phyloP scores from a whole-genome alignment of 2,113 vertebrate species.

The Symphodus melops region DNA sequence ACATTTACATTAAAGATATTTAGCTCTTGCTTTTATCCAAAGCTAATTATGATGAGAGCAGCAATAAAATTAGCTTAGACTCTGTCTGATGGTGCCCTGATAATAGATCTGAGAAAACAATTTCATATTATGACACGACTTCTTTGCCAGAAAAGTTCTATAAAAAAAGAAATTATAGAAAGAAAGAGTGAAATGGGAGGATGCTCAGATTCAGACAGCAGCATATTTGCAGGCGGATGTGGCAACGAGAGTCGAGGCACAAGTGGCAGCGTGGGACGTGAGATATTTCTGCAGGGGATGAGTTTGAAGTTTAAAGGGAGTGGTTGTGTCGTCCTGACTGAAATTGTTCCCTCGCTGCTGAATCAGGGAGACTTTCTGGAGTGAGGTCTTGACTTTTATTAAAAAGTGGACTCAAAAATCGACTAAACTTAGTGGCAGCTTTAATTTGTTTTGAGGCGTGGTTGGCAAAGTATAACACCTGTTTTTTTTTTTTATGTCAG shows the following conservation, averaged over 20 bases:
- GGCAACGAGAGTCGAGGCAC: slow-evolving; percentile 31
- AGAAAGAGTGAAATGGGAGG: slow-evolving; percentile 8
- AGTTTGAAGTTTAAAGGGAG: slow-evolving; percentile 50
- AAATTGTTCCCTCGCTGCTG: slow-evolving; percentile 35
- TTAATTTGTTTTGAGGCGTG: slow-evolving; percentile 29
- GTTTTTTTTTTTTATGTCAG: not conserved
- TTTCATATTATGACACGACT: slow-evolving; percentile 34
- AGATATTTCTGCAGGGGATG: slow-evolving; percentile 54
- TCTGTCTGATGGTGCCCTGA: slow-evolving; percentile 30
- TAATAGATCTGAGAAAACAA: slow-evolving; percentile 52
- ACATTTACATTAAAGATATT: slow-evolving; percentile 60
- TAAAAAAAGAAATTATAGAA: slow-evolving; percentile 48
- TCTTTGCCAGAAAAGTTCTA: slow-evolving; percentile 39
- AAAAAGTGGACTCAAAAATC: slow-evolving; percentile 23
- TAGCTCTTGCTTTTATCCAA: slow-evolving; percentile 55
- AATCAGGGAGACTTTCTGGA: slow-evolving; percentile 39
- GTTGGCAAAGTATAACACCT: not conserved
- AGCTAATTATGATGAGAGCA: slow-evolving; percentile 62
- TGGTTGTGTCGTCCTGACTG: slow-evolving; percentile 17
- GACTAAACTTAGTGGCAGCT: slow-evolving; percentile 4
- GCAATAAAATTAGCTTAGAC: slow-evolving; percentile 51
- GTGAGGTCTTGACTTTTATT: slow-evolving; percentile 58
- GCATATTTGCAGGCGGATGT: slow-evolving; percentile 44
- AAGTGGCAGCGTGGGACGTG: slow-evolving; percentile 37
- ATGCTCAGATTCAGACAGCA: slow-evolving; percentile 40